Percentiles rank a stretch among this genome's conserved stretches.
phyloP scores from a whole-genome alignment of 2,113 vertebrate genomes.

The Sturnira hondurensis region DNA sequence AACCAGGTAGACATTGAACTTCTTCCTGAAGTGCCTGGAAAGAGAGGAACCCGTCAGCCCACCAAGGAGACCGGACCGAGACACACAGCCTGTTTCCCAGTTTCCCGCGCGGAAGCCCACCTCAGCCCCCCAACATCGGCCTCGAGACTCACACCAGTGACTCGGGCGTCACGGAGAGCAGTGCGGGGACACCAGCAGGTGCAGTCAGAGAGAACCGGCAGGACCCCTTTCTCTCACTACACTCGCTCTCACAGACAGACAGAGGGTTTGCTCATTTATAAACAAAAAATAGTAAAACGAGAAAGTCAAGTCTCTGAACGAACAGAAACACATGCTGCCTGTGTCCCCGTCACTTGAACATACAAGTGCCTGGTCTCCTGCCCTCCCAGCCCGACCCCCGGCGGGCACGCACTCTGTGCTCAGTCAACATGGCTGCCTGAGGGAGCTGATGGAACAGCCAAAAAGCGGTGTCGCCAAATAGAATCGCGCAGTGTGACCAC shows the following conservation, averaged over 20 bases:
- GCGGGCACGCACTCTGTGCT: fast-evolving
- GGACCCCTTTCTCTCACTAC: background rate
- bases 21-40: constrained; percentile 91
- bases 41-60: background rate
- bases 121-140: fast-evolving
- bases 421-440: background rate
- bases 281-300: background rate
- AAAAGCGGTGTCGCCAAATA: too few species aligned
- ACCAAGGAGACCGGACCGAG: background rate
- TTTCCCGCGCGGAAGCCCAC: background rate
- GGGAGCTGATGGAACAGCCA: background rate
- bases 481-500: fast-evolving
- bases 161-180: fast-evolving
- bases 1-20: constrained; percentile 89
- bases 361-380: background rate
- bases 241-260: background rate
- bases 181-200: background rate
- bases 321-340: fast-evolving
- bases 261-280: background rate
- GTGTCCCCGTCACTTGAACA: background rate
- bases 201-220: background rate
- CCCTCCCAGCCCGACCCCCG: background rate
- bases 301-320: background rate
- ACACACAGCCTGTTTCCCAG: background rate
- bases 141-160: fast-evolving